phyloP scores from a whole-genome alignment of 37 sponge, comb jelly and placozoan species.

The Tethya wilhelma region DNA sequence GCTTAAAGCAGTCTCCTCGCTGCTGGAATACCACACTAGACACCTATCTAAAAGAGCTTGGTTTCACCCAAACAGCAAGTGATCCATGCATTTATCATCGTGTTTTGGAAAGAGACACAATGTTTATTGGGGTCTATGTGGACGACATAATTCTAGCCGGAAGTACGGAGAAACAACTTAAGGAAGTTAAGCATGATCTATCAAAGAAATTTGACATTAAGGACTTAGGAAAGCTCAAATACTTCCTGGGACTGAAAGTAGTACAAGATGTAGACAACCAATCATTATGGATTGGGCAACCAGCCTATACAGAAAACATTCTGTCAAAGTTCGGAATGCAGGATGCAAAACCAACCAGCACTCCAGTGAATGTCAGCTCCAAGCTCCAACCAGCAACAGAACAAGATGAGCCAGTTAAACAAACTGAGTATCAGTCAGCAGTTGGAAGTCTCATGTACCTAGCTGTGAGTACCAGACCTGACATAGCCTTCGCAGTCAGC shows the following conservation, averaged over 20 bases:
- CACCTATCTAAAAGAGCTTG: constrained; percentile 41
- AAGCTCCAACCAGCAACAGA: constrained; percentile 58
- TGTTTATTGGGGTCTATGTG: constrained; percentile 12
- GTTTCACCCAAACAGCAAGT: constrained; percentile 36
- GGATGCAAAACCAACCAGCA: constrained; percentile 27
- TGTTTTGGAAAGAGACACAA: background rate
- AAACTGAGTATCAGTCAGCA: constrained; percentile 63
- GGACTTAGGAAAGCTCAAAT: constrained; percentile 41
- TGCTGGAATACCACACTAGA: constrained; percentile 59
- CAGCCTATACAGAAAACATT: constrained; percentile 47
- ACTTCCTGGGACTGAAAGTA: constrained; percentile 65
- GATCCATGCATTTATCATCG: constrained; percentile 60
- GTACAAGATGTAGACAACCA: constrained; percentile 36
- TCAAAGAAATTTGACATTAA: no score
- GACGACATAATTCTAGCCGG: constrained; percentile 32
- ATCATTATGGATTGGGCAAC: constrained; percentile 77
- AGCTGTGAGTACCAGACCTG: constrained; percentile 35
- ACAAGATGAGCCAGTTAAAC: constrained; percentile 25
- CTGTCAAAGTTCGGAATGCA: constrained; percentile 66
- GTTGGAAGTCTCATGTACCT: constrained; percentile 56
- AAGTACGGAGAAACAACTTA: background rate
- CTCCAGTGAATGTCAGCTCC: constrained; percentile 29
- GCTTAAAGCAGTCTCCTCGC: constrained; percentile 48
- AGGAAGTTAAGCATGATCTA: constrained; percentile 23
- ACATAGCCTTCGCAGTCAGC: constrained; percentile 40